Evolutionary conservation across 2,888 invertebrate genomes (phyloP), one percentile per base, ranked within the genome.

Genomic region (Xestoiulus laeticollis): DNA sequence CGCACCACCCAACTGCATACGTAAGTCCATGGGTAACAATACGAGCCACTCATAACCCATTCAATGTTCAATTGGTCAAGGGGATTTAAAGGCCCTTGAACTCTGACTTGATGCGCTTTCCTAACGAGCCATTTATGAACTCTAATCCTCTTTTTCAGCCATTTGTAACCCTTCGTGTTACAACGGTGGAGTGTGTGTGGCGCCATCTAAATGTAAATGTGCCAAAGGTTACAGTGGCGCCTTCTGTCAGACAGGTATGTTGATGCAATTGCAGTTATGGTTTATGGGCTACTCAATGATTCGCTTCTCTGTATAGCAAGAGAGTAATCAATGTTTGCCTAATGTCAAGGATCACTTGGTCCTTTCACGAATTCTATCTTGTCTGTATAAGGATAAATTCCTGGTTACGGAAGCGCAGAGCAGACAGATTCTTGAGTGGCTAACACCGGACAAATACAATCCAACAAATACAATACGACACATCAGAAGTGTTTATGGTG

Each of bases 81-180:
- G 78, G 78, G 78, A 78, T 78, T 68, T 26, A 78, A 78, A 78
- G 78, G 78, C 78, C 22, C 30, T 78, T 78, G 78, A 78, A 78
- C 78, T 68, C 59, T 85, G n/a, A 22, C 33, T 19, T 32, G 8
- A 16, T 19, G 12, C 10, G 22, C 85, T 38, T 10, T 16, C 44
- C 22, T 85, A 85, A 85, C n/a, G 44, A 85, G 44, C 26, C 38
- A 85, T 86, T 32, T 86, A 44, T 86, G n/a, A 26, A 16, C 1
- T 19, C 26, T 78, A 38, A 87, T 87, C 78, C 38, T 38, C 68
- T 84, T 88, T 86, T 32, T 3, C 59, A 88, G 88, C 88, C 22
- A 85, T 88, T 85, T 88, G 88, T 38, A 87, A 83, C 32, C 88
- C 88, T 14, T 86, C 86, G 16, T 88, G 88, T 44, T 86, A 68